Conservation (phyloP, 2,888 invertebrate genomes). For the Chrysopilus asiliformis region DNA sequence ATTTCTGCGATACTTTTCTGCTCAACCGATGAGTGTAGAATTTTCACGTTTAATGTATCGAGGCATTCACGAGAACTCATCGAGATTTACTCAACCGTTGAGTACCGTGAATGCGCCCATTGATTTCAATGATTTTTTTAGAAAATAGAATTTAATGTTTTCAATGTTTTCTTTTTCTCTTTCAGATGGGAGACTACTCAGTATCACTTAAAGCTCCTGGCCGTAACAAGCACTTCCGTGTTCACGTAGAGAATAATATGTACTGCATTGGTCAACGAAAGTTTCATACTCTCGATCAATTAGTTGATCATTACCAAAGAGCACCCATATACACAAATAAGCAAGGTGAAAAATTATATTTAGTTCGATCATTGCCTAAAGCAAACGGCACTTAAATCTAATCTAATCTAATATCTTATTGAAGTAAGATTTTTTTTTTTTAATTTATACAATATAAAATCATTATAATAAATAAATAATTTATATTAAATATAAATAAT, state of each 20-base stretch:
- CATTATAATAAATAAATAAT: constrained; percentile 6
- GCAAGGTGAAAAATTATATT: constrained; percentile 93
- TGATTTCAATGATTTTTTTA: too few relatives aligned
- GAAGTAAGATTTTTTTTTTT: constrained; percentile 5
- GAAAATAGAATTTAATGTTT: too few relatives aligned
- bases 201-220: constrained; percentile 96
- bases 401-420: constrained; percentile 7
- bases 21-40: too few relatives aligned
- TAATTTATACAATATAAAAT: too few relatives aligned
- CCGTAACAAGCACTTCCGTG: constrained; percentile 98
- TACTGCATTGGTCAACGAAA: constrained; percentile 98
- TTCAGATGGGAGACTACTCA: constrained; percentile 93
- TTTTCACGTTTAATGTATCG: too few relatives aligned
- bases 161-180: constrained; percentile 19
- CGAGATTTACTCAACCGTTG: too few relatives aligned
- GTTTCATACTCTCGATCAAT: constrained; percentile 88
- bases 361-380: constrained; percentile 84
- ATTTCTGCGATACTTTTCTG: too few relatives aligned
- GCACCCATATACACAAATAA: constrained; percentile 98
- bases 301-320: constrained; percentile 96
- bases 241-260: constrained; percentile 83
- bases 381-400: constrained; percentile 36
- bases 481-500: constrained; percentile 1
- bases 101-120: too few relatives aligned
- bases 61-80: too few relatives aligned